Conservation (phyloP, 2,113 vertebrate genomes). For the Thamnophis sirtalis region DNA sequence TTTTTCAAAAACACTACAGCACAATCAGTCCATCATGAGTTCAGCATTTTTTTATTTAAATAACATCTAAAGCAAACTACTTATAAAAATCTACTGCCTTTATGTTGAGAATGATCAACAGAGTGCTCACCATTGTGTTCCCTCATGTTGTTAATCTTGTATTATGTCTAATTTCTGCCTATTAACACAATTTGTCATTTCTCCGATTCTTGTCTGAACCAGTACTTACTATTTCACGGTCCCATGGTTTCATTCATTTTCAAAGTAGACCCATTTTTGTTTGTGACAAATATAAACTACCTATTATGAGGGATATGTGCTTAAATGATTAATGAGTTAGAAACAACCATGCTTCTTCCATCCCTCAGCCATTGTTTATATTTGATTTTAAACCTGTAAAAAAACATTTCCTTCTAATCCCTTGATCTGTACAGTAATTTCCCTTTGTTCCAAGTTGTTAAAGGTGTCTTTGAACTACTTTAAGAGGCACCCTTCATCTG, state of each 20-base stretch:
- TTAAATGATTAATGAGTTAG: slow-evolving; percentile 65
- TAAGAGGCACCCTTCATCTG: slow-evolving; percentile 57
- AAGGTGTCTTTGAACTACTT: slow-evolving; percentile 70
- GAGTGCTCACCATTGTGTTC: neutral
- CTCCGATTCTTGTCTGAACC: slow-evolving; percentile 22
- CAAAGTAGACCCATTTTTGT: slow-evolving; percentile 44
- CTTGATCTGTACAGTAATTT: slow-evolving; percentile 74
- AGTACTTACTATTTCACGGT: slow-evolving; percentile 48
- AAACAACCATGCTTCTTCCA: slow-evolving; percentile 59
- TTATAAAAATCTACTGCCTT: neutral
- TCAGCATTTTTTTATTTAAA: neutral
- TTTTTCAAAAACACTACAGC: neutral
- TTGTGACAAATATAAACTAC: slow-evolving; percentile 56
- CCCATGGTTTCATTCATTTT: slow-evolving; percentile 53
- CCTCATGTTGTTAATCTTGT: neutral
- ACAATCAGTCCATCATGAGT: neutral
- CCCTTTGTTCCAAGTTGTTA: slow-evolving; percentile 66
- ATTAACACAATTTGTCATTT: slow-evolving; percentile 36
- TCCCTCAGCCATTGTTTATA: slow-evolving; percentile 69
- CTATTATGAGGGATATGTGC: slow-evolving; percentile 60
- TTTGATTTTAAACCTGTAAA: slow-evolving; percentile 75
- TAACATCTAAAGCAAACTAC: neutral
- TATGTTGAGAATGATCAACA: neutral
- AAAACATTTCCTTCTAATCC: slow-evolving; percentile 56
- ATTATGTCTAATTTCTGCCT: neutral